Base-by-base conservation (phyloP, 2,113 vertebrate species). In the Ranitomeya imitator region DNA sequence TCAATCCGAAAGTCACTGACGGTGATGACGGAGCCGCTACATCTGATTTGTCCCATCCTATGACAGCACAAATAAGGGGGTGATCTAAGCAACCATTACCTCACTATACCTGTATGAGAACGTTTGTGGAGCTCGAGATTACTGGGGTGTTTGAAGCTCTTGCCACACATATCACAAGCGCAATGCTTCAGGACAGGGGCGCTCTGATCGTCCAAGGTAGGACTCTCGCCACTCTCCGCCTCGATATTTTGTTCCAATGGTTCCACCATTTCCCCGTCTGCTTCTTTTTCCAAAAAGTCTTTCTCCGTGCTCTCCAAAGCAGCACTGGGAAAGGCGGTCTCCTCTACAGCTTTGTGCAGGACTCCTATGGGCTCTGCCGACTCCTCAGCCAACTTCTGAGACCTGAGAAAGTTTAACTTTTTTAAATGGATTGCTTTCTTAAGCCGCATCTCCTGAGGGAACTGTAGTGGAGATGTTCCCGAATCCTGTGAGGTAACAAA, bases 101-200 rank as follows among this genome's bases (percentile, higher is more conserved):
- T 85, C 90, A 92, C 91, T 92, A 87, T 96, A 99, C 98, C 98
- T 91, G 98, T 99, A 88, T 99, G 98, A 65, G 97, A 99, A 90
- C 98, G 97, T 92, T 94, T 97, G 95, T 99, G 98, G 12, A 99
- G 96, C 93, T 99, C 97, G 93, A 99, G 89, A 92, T 99, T 99
- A 95, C 98, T 99, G 0, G 98, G 98, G 92, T 99, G 98, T 91
- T 98, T 99, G 90, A 99, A 99, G 89, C 96, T 95, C 91, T 99
- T 99, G 12, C 98, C 96, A 84, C 98, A 99, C 71, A 97, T 86
- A 2, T 96, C 94, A 89, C 98, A 99, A 1, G 96, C 93, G 15
- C 97, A 98, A 67, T 98, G 97, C 84, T 93, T 97, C 89, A 95
- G 94, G 0, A 91, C 55, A 85, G 93, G 93, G 13, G 92, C 92